Evolutionary conservation across 92 coral and sea anemone species (phyloP), one percentile per base, ranked within the genome.

Genomic region (Bergia puertoricense): DNA sequence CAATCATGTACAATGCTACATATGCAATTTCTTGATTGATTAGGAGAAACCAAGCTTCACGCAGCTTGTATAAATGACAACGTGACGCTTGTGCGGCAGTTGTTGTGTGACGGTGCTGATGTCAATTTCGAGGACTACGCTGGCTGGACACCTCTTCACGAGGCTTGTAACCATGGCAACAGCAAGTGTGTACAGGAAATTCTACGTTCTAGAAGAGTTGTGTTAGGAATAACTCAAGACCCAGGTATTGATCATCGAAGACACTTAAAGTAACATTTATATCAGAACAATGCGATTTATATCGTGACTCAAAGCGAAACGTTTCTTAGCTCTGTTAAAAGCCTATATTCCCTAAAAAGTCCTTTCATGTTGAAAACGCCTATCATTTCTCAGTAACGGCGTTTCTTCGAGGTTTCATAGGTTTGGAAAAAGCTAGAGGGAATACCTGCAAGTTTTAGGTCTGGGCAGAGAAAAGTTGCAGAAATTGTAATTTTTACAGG

Each of bases 81-180:
- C 73, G 88, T 85, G 8, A 68, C 81, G 4, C 96, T 90, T 57
- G 96, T 95, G 54, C 89, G 87, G 57, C 95, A 94, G 71, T 90
- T 97, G 44, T 84, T 97, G 72, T 87, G 81, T 8, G 82, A 85
- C 20, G 95, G 96, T 75, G 94, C 91, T 50, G 99, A 97, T 86
- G 99, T 91, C 16, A 97, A 97, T 80, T 50, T 88, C 40, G 68
- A 89, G 50, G 99, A 97, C 83, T 43, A 95, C 82, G 97, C 97
- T 30, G 99, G 97, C 18, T 97, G 99, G 99, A 97, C 98, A 8
- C 94, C 99, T 18, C 92, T 97, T 50, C 99, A 97, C 83, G 99
- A 97, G 87, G 98, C 99, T 41, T 95, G 97, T 88, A 97, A 97
- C 90, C 94, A 94, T 84, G 99, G 99, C 41, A 57, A 94, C 76